Evolutionary conservation across 2,888 invertebrate genomes (phyloP).

Genomic region (Dolichomitus sp.): DNA sequence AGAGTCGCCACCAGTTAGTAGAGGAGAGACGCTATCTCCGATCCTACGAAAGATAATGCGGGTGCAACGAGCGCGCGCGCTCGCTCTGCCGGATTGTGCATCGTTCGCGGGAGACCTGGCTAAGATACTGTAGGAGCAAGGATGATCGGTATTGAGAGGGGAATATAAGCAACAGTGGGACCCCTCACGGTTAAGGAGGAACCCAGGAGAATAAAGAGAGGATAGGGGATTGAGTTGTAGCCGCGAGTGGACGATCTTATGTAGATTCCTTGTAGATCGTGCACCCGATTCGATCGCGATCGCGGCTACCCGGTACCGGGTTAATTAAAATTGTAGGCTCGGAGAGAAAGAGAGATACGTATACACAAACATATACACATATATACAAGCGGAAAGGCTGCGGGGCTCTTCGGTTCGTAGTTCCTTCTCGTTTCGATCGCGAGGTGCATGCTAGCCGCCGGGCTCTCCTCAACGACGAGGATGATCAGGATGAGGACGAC

Average conservation of each 20-base stretch:
- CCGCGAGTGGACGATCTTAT: slow-evolving; percentile 86
- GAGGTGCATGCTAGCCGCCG: slow-evolving; percentile 45
- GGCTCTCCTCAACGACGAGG: slow-evolving; percentile 49
- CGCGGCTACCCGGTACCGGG: slow-evolving; percentile 85
- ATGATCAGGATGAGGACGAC: slow-evolving; percentile 48
- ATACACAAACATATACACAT: slow-evolving; percentile 37
- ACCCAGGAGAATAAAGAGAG: slow-evolving; percentile 72
- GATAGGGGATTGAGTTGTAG: slow-evolving; percentile 85
- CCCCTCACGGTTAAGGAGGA: slow-evolving; percentile 70
- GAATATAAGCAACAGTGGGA: slow-evolving; percentile 65
- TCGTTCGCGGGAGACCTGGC: slow-evolving; percentile 52
- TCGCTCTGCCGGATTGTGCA: slow-evolving; percentile 72
- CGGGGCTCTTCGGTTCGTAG: slow-evolving; percentile 48
- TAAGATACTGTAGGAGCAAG: slow-evolving; percentile 40
- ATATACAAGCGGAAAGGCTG: slow-evolving; percentile 42
- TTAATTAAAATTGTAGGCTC: slow-evolving; percentile 86
- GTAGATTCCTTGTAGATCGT: slow-evolving; percentile 87
- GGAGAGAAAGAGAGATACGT: slow-evolving; percentile 24
- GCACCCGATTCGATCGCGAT: slow-evolving; percentile 87
- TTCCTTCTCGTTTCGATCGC: slow-evolving; percentile 54
- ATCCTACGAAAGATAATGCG: slow-evolving; percentile 83
- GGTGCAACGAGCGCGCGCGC: slow-evolving; percentile 69
- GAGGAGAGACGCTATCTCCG: slow-evolving; percentile 81
- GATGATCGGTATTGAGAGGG: slow-evolving; percentile 54
- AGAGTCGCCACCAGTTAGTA: slow-evolving; percentile 64